A percentile compares a stretch with the other conserved stretches of the same genome.
Conservation (phyloP, 2,888 invertebrate genomes). For the Drosophila bunnanda region DNA sequence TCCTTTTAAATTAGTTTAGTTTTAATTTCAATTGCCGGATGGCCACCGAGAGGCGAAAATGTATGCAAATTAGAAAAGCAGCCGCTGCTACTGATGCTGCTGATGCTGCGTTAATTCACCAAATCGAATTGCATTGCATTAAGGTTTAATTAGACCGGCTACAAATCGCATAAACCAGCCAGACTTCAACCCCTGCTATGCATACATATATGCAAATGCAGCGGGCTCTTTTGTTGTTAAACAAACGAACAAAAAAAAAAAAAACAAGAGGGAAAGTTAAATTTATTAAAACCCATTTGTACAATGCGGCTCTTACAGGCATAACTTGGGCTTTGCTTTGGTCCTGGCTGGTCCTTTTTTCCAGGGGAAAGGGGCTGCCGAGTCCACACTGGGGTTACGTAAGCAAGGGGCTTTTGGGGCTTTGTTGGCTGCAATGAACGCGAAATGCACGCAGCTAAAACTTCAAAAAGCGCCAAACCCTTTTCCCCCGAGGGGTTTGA, state of each 20-base stretch:
- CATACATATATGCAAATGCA: conserved; percentile 28
- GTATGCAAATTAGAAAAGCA: conserved; percentile 70
- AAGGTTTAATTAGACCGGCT: conserved; percentile 65
- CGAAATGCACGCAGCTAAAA: conserved; percentile 73
- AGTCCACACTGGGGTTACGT: conserved; percentile 8
- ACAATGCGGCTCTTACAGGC: conserved; percentile 61
- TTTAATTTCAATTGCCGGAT: conserved; percentile 59
- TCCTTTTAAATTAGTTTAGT: conserved; percentile 67
- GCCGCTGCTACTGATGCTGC: conserved; percentile 38
- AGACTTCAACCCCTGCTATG: not conserved
- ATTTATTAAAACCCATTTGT: conserved; percentile 76
- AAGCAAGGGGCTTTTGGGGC: conserved; percentile 27
- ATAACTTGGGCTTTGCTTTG: conserved; percentile 51
- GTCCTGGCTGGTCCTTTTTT: not conserved
- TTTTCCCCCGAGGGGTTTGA: not conserved
- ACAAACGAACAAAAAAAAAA: conserved; percentile 22
- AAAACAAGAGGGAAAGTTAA: conserved; percentile 36
- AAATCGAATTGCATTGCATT: conserved; percentile 70
- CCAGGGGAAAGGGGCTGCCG: not conserved
- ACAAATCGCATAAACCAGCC: conserved; percentile 22
- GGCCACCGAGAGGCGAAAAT: conserved; percentile 33
- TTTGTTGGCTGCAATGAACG: conserved; percentile 58
- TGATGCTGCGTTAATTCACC: conserved; percentile 63
- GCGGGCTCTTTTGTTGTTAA: conserved; percentile 32
- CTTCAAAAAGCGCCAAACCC: conserved; percentile 68